Base-by-base conservation (phyloP, 1,140 invertebrate genomes). In the Leguminivora glycinivorella region DNA sequence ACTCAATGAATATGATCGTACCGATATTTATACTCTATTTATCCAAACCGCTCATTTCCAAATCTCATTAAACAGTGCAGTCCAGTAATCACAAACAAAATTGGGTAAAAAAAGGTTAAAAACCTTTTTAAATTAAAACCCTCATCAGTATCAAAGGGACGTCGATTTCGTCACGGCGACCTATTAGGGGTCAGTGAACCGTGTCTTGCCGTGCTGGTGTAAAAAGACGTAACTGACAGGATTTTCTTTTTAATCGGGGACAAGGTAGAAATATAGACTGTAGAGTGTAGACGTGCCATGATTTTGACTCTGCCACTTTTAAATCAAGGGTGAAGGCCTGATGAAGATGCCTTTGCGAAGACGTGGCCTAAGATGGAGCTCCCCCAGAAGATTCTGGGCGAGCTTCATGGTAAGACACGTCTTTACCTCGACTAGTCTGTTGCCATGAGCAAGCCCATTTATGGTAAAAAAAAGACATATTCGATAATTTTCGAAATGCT, bases 181-280 rank as follows among this genome's bases (percentile, higher is more conserved):
- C 58, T 17, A 63, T 63, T 63, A 63, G 58, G 26, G 58, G 58
- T 63, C 58, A 63, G 26, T 63, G 58, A 63, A 63, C 58, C 26
- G 58, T 63, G 14, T 63, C 26, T 22, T 52, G 2, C 40, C 4
- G 4, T 22, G 47, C 19, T 52, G 17, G 17, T 17, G 3, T 22
- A 2, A 52, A 52, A 52, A 19, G 19, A 19, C 47, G 7, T 52
- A 52, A 52, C 6, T 7, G 47, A 5, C 19, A 9, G 0, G 47
- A n/a, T 52, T 52, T 52, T 52, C n/a, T n/a, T 52, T 52, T 10
- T 19, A 17, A 52, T 3, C 9, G 10, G 47, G 22, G 17, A 52
- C 19, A 22, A 52, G 19, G 7, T 0, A 19, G 22, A 22, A 52
- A 52, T 6, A 22, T 9, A 52, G 17, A 52, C 43, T 52, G 17